Conservation (phyloP, 2,888 invertebrate genomes). For the Bimastos eiseni region DNA sequence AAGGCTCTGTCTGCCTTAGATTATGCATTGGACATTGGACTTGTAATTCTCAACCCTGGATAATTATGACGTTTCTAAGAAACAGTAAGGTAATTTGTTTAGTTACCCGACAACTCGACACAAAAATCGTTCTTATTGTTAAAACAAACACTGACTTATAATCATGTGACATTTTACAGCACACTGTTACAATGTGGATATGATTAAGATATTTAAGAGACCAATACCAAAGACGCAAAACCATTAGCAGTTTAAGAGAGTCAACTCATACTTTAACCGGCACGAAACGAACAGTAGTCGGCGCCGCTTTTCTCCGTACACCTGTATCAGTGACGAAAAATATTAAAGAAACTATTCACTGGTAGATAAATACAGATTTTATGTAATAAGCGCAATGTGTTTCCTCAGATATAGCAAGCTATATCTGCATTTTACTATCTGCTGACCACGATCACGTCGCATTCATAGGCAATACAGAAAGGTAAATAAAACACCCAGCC, state of each 20-base stretch:
- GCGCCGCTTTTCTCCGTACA: neutral
- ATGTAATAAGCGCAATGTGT: neutral
- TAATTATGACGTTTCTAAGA: too few relatives aligned
- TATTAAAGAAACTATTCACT: neutral
- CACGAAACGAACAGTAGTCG: neutral
- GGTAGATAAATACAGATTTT: neutral
- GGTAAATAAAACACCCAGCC: neutral
- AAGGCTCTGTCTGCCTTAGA: too few relatives aligned
- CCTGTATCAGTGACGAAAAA: neutral
- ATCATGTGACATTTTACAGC: neutral
- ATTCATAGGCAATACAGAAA: neutral
- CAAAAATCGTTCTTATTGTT: too few relatives aligned
- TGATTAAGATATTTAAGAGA: neutral
- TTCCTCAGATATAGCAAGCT: neutral
- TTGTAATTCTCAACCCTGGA: too few relatives aligned
- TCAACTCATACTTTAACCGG: neutral
- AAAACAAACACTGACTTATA: neutral
- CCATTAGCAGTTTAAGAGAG: neutral
- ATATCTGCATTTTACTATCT: neutral
- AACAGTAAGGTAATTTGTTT: too few relatives aligned
- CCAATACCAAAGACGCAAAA: neutral
- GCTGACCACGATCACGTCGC: neutral
- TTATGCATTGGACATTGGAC: too few relatives aligned
- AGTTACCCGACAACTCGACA: too few relatives aligned
- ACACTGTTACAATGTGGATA: neutral